Evolutionary conservation across 2,113 vertebrate species (phyloP).

Genomic region (Lipophrys pholis): DNA sequence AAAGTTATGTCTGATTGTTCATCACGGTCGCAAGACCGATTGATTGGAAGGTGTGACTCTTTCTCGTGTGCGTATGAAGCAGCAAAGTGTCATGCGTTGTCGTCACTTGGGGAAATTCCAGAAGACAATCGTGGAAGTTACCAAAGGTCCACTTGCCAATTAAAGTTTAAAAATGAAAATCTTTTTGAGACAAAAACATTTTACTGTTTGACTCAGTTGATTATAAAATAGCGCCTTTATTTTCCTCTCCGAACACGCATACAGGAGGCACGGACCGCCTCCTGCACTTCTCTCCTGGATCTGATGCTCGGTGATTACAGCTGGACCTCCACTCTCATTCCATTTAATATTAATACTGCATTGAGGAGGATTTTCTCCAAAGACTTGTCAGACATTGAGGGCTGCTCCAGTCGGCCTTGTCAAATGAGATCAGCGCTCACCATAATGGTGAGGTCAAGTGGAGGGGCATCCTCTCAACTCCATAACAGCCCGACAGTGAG

Average conservation of each 20-base stretch:
- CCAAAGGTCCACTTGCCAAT: no score
- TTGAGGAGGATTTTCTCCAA: constrained; percentile 81
- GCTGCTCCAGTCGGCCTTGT: constrained; percentile 81
- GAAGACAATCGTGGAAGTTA: no score
- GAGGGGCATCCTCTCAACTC: constrained; percentile 82
- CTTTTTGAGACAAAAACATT: no score
- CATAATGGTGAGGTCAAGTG: constrained; percentile 87
- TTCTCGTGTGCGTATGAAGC: no score
- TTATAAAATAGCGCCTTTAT: constrained; percentile 42
- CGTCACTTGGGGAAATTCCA: no score
- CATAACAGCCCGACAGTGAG: constrained; percentile 77
- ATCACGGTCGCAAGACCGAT: no score
- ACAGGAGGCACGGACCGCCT: constrained; percentile 23
- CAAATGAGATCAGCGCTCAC: constrained; percentile 86
- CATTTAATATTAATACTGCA: constrained; percentile 74
- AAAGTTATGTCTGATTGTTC: no score
- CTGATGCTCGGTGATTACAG: constrained; percentile 69
- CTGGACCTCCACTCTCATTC: constrained; percentile 64
- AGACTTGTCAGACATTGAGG: constrained; percentile 80
- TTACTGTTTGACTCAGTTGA: neutral
- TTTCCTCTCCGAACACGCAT: constrained; percentile 17
- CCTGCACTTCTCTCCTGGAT: constrained; percentile 31
- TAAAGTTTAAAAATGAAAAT: no score
- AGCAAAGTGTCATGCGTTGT: no score
- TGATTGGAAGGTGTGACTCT: no score